Percentiles rank a stretch among this genome's conserved stretches.
phyloP scores from a whole-genome alignment of 1,140 invertebrate species.

The Gryon sp. region DNA sequence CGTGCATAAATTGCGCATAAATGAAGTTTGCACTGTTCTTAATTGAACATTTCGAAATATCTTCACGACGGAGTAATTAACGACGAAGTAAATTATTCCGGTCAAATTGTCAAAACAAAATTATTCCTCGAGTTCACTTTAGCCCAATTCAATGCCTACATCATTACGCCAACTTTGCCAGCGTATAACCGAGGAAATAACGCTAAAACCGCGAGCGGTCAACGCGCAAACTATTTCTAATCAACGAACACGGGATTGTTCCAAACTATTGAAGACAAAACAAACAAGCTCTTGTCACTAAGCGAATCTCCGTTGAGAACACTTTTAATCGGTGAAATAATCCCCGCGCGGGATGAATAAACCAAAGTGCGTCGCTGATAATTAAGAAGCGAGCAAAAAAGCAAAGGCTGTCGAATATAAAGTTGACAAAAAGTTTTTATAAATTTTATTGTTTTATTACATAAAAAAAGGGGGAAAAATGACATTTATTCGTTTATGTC shows the following conservation, averaged over 20 bases:
- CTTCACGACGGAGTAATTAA: slow-evolving; percentile 11
- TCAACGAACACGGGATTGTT: slow-evolving; percentile 29
- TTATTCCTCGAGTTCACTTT: slow-evolving; percentile 21
- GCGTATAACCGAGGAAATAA: slow-evolving; percentile 26
- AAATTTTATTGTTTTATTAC: no score
- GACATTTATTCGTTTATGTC: no score
- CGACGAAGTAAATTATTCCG: slow-evolving; percentile 4
- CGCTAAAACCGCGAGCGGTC: slow-evolving; percentile 16
- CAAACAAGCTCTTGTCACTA: no score
- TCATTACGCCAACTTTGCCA: slow-evolving; percentile 31
- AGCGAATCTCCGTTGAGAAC: no score
- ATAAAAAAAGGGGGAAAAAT: no score
- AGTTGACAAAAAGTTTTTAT: no score
- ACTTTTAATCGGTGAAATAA: no score
- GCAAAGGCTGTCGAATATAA: no score
- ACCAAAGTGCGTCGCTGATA: no score
- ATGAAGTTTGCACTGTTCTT: not conserved
- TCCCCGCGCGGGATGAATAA: no score
- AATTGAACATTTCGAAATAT: slow-evolving; percentile 16
- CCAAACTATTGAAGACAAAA: slow-evolving; percentile 25
- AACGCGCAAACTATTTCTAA: slow-evolving; percentile 33
- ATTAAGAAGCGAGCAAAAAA: not conserved
- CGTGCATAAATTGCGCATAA: no score
- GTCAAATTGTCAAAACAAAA: slow-evolving; percentile 6
- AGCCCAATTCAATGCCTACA: slow-evolving; percentile 9